These are phyloP conservation scores for Syritta pipiens DNA, from an alignment of 2,888 invertebrate genomes.

Conservation along the genomic window DNA sequence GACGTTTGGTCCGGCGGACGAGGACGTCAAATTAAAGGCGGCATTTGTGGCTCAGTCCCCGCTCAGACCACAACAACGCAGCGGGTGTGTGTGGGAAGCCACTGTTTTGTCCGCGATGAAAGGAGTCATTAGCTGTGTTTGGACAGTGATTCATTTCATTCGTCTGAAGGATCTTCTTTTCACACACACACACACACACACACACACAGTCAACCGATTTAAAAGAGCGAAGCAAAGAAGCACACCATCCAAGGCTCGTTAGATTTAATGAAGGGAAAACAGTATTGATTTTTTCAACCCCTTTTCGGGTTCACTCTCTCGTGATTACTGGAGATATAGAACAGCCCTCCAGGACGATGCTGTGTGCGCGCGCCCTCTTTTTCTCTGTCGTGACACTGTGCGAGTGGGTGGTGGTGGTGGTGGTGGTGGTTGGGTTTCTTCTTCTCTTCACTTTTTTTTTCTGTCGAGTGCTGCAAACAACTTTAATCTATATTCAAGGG, in stretches of 20 bases:
- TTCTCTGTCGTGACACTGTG: slow-evolving; percentile 34
- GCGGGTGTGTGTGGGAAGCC: no score
- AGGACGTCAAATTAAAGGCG: slow-evolving; percentile 55
- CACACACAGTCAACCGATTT: background rate
- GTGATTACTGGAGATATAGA: slow-evolving; percentile 59
- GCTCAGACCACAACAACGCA: no score
- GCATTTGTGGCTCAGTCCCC: slow-evolving; percentile 50
- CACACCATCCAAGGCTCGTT: slow-evolving; percentile 56
- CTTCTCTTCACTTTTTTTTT: background rate
- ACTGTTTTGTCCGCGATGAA: slow-evolving; percentile 47
- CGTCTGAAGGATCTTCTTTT: slow-evolving; percentile 57
- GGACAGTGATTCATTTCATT: no score
- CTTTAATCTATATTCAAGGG: slow-evolving; percentile 25
- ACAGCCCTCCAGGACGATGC: slow-evolving; percentile 53
- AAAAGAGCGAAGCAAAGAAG: slow-evolving; percentile 39
- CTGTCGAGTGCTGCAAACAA: background rate
- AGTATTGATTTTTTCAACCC: slow-evolving; percentile 68
- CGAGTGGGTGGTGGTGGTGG: slow-evolving; percentile 1
- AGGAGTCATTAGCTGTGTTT: slow-evolving; percentile 59
- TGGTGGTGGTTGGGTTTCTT: slow-evolving; percentile 2
- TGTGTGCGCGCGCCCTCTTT: slow-evolving; percentile 32
- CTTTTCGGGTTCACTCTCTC: slow-evolving; percentile 42
- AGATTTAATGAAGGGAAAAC: slow-evolving; percentile 66
- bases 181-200: background rate
- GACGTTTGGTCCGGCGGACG: background rate